Conservation (phyloP, 2,113 vertebrate species). For the Ranitomeya variabilis region DNA sequence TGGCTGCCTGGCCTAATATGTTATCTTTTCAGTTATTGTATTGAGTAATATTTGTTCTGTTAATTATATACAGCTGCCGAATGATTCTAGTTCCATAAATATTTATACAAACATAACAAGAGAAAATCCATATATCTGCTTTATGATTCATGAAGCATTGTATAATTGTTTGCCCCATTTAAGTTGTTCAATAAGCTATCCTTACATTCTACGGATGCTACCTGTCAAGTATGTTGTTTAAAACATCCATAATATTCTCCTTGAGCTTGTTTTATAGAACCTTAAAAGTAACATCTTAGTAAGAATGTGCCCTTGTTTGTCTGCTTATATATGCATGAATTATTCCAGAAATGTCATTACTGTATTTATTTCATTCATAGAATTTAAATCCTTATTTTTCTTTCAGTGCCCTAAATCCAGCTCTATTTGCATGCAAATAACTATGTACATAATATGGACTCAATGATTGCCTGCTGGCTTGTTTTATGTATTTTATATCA, state of each 20-base stretch:
- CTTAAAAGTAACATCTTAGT: conserved; percentile 5
- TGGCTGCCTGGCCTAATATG: no score
- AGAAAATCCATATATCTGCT: not conserved
- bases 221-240: conserved; percentile 11
- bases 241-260: conserved; percentile 1
- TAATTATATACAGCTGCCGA: not conserved
- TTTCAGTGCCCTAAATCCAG: conserved; percentile 20
- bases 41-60: not conserved
- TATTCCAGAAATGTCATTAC: conserved; percentile 39
- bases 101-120: not conserved
- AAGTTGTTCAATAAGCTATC: not conserved
- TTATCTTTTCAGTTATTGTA: not conserved
- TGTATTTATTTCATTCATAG: conserved; percentile 46
- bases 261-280: not conserved
- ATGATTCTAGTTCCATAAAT: not conserved
- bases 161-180: not conserved
- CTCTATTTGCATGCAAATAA: conserved; percentile 20
- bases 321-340: conserved; percentile 7
- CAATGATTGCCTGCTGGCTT: conserved; percentile 42
- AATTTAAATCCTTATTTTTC: conserved; percentile 39
- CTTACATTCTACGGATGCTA: not conserved
- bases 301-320: conserved; percentile 24
- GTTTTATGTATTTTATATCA: conserved; percentile 34
- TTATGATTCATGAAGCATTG: conserved; percentile 1
- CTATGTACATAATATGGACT: conserved; percentile 31